Evolutionary conservation across 2,113 vertebrate genomes (phyloP).

Genomic region (Probosciger aterrimus): DNA sequence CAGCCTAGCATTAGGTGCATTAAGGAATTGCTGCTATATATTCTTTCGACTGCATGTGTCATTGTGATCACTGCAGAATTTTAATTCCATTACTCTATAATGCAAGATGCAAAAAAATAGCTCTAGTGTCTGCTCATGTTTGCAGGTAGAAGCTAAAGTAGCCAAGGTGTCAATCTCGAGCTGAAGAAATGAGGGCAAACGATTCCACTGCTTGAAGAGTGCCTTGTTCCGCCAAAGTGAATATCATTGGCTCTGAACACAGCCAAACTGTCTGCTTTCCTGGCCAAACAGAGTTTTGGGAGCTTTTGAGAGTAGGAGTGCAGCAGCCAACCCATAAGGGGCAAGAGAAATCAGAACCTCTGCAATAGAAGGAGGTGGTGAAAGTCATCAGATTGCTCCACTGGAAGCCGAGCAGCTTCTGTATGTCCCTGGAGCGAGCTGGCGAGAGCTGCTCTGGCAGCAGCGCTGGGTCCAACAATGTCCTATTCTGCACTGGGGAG

Average conservation of each 20-base stretch:
- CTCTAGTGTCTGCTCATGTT: background rate
- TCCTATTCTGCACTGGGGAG: constrained; percentile 54
- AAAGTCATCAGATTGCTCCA: background rate
- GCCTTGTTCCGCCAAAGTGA: background rate
- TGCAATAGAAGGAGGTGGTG: background rate
- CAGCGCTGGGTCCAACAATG: constrained; percentile 45
- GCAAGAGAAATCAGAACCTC: background rate
- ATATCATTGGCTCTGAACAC: background rate
- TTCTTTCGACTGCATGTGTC: background rate
- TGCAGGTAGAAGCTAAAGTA: background rate
- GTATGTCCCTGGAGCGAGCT: background rate
- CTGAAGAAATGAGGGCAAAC: background rate
- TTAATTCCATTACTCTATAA: background rate
- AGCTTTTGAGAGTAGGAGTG: background rate
- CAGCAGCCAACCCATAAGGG: background rate
- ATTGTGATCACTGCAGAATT: background rate
- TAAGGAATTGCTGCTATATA: background rate
- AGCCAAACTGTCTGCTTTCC: background rate
- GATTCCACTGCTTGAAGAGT: background rate
- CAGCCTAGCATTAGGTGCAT: background rate
- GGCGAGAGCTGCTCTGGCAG: background rate
- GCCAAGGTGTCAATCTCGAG: background rate
- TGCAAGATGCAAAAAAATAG: background rate
- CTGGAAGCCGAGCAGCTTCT: background rate
- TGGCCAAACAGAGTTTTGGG: background rate